A percentile compares a stretch with the other conserved stretches of the same genome.
These are phyloP conservation scores for Drosophila serrata DNA, from an alignment of 1,140 invertebrate genomes.

Conservation along the genomic window DNA sequence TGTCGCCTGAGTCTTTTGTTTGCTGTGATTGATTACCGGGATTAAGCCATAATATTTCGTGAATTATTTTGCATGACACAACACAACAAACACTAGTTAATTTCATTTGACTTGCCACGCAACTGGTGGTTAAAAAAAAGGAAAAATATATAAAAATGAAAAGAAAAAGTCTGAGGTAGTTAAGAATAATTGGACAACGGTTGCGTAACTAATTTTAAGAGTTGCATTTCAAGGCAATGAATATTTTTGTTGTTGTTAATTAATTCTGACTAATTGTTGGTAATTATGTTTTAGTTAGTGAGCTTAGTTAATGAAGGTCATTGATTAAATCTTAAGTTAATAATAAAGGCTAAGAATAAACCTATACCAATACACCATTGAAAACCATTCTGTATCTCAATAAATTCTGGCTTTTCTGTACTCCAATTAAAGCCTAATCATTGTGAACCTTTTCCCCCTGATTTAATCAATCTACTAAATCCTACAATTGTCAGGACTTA, in stretches of 20 bases:
- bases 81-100: conserved; percentile 53
- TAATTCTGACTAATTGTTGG: conserved; percentile 40
- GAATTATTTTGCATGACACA: conserved; percentile 80
- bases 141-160: background rate
- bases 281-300: conserved; percentile 38
- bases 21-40: conserved; percentile 72
- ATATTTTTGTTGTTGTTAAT: conserved; percentile 11
- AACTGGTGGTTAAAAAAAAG: conserved; percentile 8
- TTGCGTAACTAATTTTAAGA: conserved; percentile 42
- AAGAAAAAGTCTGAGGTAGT: conserved; percentile 16
- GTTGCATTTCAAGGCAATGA: conserved; percentile 40
- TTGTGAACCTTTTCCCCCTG: background rate
- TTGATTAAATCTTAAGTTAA: background rate
- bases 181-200: conserved; percentile 34
- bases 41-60: conserved; percentile 67
- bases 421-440: conserved; percentile 1
- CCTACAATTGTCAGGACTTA: conserved; percentile 13
- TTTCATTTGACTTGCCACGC: conserved; percentile 46
- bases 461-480: conserved; percentile 2
- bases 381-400: background rate
- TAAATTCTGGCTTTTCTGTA: background rate
- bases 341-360: conserved; percentile 10
- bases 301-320: conserved; percentile 28
- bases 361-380: background rate
- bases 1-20: conserved; percentile 76